Evolutionary conservation across 2,797 vertebrate genomes (phyloP), one percentile per base, ranked within the genome.

Genomic region (Cynopterus sphinx): DNA sequence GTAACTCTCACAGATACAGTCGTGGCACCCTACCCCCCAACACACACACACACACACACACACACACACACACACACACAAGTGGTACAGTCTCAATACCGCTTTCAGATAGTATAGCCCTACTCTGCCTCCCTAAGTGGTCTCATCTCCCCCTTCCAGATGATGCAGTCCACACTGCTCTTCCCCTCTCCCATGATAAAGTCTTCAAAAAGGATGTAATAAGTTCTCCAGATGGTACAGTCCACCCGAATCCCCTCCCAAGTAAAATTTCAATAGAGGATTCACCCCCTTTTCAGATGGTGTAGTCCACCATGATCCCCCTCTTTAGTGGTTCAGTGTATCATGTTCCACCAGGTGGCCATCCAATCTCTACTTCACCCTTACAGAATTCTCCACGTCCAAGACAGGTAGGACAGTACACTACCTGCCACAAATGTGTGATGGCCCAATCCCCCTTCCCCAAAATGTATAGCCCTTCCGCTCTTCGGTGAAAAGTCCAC

Each of bases 321-420:
- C 67, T 21, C 10, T 43, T 31, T 1, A 85, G 43, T 33, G 79
- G 74, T 55, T 74, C 74, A 33, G 51, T 24, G 16, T 59, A 28
- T 4, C 0, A 3, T 0, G 8, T 12, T 61, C 41, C 16, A 1
- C 22, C 57, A 36, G 19, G 28, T 9, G 24, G 26, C 39, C 0
- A n/a, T 46, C 68, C 75, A 59, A 9, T 10, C 49, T 49, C 59
- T n/a, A 17, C 65, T 46, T 33, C 31, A 4, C 7, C n/a, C n/a
- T 41, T 51, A 51, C 57, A 26, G 21, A 43, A 63, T 43, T 46
- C 33, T 28, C 36, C 4, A 0, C 1, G n/a, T 57, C 1, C 4
- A 1, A 28, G 71, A 28, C 81, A 57, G n/a, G 39, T 19, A 3
- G 61, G n/a, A 12, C 31, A 1, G 51, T 5, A 9, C 28, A 19